Evolutionary conservation across 30 jellyfish, hydroid and myxozoan genomes (phyloP), one percentile per base, ranked within the genome.

Genomic region (Turritopsis dohrnii): DNA sequence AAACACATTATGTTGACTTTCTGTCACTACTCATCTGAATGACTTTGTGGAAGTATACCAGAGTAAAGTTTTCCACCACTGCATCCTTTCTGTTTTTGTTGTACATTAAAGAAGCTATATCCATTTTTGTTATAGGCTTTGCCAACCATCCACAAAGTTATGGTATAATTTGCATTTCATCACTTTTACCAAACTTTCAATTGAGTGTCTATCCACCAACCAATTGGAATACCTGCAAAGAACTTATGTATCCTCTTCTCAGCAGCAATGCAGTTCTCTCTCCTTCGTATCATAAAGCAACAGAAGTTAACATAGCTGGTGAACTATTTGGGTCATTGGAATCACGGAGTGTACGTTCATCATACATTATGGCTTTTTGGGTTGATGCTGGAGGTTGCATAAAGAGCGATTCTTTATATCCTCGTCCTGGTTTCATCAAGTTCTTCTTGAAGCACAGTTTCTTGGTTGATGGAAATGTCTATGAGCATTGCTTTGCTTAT

Each of bases 401-500:
- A 16, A 54, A 54, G 19, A 54, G 72, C n/a, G 18, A 16, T n/a
- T 16, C 19, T 54, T n/a, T 54, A 16, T 16, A 19, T 24, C 80
- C 80, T 16, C 19, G 28, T 17, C 28, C 28, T 16, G 80, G 80
- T 16, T 16, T 19, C 28, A 23, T 71, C 16, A 17, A 19, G 23
- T 19, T 17, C 20, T 71, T 71, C 23, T 71, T 71, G 28, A 71
- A 71, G 28, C 80, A 71, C 23, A 71, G 28, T 28, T 71, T 71
- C 18, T 16, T 71, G 28, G 28, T 71, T 16, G 28, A 23, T 19
- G 28, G 28, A 16, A 18, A 71, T 16, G 28, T 16, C 28, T 71
- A 16, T 71, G 28, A 19, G 28, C 80, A 71, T 23, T 71, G 80
- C 28, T 71, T 71, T 71, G 80, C 80, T 16, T 24, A 28, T 71